These are phyloP conservation scores for Nomada flava DNA, from an alignment of 2,888 invertebrate species.

Conservation along the genomic window DNA sequence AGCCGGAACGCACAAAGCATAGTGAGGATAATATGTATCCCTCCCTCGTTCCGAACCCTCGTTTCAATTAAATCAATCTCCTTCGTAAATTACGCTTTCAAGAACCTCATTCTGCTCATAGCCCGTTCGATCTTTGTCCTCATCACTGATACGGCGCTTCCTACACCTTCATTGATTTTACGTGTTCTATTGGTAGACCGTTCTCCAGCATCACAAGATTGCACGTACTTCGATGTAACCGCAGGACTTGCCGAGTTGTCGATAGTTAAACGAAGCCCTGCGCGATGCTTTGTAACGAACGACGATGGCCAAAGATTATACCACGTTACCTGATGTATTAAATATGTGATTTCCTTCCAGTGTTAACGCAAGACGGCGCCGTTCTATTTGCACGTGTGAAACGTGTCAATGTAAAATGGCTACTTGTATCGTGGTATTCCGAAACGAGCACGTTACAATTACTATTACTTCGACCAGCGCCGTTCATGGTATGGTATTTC, in stretches of 20 bases:
- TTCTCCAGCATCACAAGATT: conserved; percentile 49
- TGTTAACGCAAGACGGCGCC: neutral
- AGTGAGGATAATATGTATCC: neutral
- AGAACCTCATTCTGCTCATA: conserved; percentile 52
- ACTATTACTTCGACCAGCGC: too few relatives aligned
- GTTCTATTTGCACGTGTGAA: neutral
- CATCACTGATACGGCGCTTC: conserved; percentile 46
- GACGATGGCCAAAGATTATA: conserved; percentile 28
- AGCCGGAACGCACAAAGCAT: neutral
- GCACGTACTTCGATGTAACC: conserved; percentile 50
- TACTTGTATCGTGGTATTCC: too few relatives aligned
- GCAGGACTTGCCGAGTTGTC: conserved; percentile 48
- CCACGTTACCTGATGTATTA: neutral
- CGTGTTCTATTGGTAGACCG: conserved; percentile 17
- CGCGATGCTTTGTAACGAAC: conserved; percentile 43
- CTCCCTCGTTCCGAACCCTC: conserved; percentile 42
- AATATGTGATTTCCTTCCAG: neutral
- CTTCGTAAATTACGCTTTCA: conserved; percentile 61
- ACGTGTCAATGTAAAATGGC: too few relatives aligned
- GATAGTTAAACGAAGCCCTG: conserved; percentile 47
- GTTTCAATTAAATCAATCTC: conserved; percentile 66
- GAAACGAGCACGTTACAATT: too few relatives aligned
- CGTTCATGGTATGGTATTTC: too few relatives aligned
- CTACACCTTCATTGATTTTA: conserved; percentile 45
- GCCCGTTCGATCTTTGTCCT: conserved; percentile 54